Conservation (phyloP, 2,113 vertebrate species). For the Amphilophus citrinellus region DNA sequence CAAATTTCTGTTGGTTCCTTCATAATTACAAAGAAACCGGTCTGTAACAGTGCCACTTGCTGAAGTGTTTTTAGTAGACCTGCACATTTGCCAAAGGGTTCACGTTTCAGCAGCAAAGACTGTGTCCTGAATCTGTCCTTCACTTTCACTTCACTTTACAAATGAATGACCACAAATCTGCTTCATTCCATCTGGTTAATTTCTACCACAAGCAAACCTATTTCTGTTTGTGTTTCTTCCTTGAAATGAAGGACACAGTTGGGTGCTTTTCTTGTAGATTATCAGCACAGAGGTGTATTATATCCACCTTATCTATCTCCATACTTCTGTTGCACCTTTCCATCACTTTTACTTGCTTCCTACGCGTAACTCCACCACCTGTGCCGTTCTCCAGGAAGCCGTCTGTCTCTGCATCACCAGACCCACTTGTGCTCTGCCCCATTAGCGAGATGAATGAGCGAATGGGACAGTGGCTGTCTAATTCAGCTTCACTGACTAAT, state of each 20-base stretch:
- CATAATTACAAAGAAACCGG: background rate
- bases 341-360: conserved; percentile 28
- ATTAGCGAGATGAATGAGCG: conserved; percentile 63
- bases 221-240: background rate
- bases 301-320: background rate
- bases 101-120: too few relatives aligned
- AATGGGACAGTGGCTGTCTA: conserved; percentile 49
- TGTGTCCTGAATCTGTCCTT: background rate
- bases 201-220: background rate
- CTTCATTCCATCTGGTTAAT: background rate
- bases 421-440: conserved; percentile 27
- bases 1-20: background rate
- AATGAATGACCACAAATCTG: background rate
- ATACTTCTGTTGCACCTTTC: background rate
- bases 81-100: background rate
- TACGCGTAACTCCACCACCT: conserved; percentile 21
- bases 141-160: background rate
- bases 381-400: background rate
- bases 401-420: conserved; percentile 10
- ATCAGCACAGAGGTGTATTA: background rate
- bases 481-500: conserved; percentile 68
- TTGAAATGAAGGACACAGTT: background rate
- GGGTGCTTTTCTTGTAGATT: background rate
- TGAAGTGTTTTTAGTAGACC: background rate
- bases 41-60: background rate